Evolutionary conservation across 1,140 invertebrate genomes (phyloP).

Genomic region (Eriocheir sinensis): DNA sequence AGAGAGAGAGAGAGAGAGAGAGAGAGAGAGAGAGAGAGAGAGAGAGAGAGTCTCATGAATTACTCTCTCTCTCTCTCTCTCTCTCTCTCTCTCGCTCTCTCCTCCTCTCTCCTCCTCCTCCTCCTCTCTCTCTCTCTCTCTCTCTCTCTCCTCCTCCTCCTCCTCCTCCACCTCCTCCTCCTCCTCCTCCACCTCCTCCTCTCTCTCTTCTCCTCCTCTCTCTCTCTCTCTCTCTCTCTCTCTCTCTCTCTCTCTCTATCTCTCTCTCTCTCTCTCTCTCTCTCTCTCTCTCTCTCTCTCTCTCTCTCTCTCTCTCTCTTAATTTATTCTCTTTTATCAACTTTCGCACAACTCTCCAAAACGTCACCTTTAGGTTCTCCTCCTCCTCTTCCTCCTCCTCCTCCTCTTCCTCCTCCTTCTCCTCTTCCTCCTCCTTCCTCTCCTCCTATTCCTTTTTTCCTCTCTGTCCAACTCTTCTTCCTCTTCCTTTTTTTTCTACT

Average conservation of each 20-base stretch:
- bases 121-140: neutral
- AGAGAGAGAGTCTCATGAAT: too few species aligned
- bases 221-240: neutral
- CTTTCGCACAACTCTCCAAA: neutral
- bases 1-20: neutral
- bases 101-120: neutral
- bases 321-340: neutral
- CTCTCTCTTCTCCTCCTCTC: neutral
- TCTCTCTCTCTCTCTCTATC: neutral
- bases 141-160: neutral
- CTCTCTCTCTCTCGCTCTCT: neutral
- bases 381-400: neutral
- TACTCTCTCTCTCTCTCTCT: neutral
- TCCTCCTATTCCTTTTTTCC: neutral
- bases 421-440: neutral
- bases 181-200: neutral
- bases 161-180: neutral
- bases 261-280: conserved; percentile 36
- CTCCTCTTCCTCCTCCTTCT: neutral
- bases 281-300: neutral
- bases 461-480: neutral
- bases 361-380: neutral
- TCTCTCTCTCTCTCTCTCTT: neutral
- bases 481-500: too few species aligned
- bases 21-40: neutral